phyloP scores from a whole-genome alignment of 1,140 invertebrate species.

The Drosophila micromelanica region DNA sequence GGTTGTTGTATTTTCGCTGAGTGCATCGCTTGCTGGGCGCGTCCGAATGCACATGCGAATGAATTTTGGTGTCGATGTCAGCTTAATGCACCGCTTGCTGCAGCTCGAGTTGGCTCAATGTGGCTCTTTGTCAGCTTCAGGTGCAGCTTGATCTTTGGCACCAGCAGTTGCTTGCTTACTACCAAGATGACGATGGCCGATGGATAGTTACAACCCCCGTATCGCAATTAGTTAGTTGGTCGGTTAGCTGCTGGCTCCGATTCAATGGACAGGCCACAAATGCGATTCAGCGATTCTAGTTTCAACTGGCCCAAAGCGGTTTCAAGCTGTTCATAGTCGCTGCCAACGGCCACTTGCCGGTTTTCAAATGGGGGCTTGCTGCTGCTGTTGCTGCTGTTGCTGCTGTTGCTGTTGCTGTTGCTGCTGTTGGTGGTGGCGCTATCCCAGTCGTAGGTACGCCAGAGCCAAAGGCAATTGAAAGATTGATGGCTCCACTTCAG shows the following conservation, averaged over 20 bases:
- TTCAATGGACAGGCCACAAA: slow-evolving; percentile 15
- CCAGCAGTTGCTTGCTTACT: slow-evolving; percentile 2
- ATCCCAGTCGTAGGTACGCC: slow-evolving; percentile 23
- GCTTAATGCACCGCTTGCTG: slow-evolving; percentile 25
- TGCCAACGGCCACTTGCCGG: slow-evolving; percentile 46
- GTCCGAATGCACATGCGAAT: slow-evolving; percentile 29
- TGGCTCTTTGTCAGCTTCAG: slow-evolving; percentile 28
- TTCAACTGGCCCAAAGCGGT: slow-evolving; percentile 71
- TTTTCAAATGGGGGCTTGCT: slow-evolving; percentile 54
- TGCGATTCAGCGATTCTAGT: slow-evolving; percentile 69
- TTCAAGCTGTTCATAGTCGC: slow-evolving; percentile 54
- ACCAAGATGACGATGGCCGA: background rate
- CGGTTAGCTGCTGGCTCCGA: slow-evolving; percentile 38
- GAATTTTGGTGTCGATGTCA: slow-evolving; percentile 25
- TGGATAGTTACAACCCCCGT: background rate
- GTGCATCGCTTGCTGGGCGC: slow-evolving; percentile 20
- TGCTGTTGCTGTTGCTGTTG: slow-evolving; percentile 10
- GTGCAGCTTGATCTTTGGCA: slow-evolving; percentile 19
- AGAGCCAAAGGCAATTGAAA: slow-evolving; percentile 57
- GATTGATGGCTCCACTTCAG: slow-evolving; percentile 58
- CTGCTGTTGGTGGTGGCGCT: slow-evolving; percentile 22
- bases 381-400: background rate
- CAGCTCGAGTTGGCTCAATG: background rate
- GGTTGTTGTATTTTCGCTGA: too few species aligned
- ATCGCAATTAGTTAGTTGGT: slow-evolving; percentile 23